A percentile compares a stretch with the other conserved stretches of the same genome.
These are phyloP conservation scores for Adrianichthys oophorus DNA, from an alignment of 2,797 vertebrate genomes.

Conservation along the genomic window DNA sequence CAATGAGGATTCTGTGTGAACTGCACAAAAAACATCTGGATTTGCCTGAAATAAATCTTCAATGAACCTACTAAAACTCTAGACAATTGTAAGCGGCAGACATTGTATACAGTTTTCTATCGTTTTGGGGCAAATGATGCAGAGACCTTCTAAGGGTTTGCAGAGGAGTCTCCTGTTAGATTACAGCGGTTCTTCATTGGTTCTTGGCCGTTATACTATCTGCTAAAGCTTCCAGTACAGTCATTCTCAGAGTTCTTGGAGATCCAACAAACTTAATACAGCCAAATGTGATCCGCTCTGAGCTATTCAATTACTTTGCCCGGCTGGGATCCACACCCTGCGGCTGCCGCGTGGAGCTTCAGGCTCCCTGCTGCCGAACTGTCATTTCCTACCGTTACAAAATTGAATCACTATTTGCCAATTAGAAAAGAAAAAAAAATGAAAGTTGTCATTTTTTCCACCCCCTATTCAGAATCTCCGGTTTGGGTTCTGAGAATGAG, in stretches of 20 bases:
- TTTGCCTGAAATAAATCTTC: too few relatives aligned
- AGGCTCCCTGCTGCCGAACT: slow-evolving; percentile 25
- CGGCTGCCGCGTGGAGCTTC: slow-evolving; percentile 29
- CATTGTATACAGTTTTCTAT: too few relatives aligned
- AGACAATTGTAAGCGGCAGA: too few relatives aligned
- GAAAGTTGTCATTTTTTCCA: slow-evolving; percentile 35
- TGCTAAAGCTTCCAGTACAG: slow-evolving; percentile 12
- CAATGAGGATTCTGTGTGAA: slow-evolving; percentile 37
- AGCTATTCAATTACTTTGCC: slow-evolving; percentile 69
- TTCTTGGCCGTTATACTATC: slow-evolving; percentile 8
- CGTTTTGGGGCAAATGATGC: too few relatives aligned
- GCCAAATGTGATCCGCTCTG: slow-evolving; percentile 63
- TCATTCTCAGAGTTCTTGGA: slow-evolving; percentile 57
- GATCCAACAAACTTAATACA: slow-evolving; percentile 59
- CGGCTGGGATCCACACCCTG: slow-evolving; percentile 38
- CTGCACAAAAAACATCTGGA: slow-evolving; percentile 13
- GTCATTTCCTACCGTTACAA: slow-evolving; percentile 60
- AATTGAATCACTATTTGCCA: slow-evolving; percentile 62
- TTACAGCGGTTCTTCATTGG: slow-evolving; percentile 16
- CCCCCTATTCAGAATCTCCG: slow-evolving; percentile 45
- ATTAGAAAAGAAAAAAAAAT: slow-evolving; percentile 59
- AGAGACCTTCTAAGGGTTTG: slow-evolving; percentile 25
- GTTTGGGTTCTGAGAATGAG: slow-evolving; percentile 16
- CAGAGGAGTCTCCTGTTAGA: slow-evolving; percentile 39
- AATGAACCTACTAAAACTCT: too few relatives aligned